Evolutionary conservation across 2,888 invertebrate genomes (phyloP).

Genomic region (Drosophila antonietae): DNA sequence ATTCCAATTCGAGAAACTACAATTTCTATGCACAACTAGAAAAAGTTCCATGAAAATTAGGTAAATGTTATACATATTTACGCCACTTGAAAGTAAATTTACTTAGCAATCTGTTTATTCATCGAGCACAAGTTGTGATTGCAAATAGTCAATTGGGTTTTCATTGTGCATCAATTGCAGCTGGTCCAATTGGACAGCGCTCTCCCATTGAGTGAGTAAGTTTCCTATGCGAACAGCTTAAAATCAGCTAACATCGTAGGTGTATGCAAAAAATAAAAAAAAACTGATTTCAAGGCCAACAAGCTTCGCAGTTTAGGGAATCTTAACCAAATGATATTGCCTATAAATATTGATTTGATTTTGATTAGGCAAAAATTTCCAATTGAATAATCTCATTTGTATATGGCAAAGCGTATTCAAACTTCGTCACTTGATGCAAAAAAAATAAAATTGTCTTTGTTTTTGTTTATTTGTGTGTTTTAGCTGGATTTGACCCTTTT

Average conservation of each 20-base stretch:
- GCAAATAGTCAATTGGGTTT: background rate
- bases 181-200: background rate
- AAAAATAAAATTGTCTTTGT: background rate
- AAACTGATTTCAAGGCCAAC: background rate
- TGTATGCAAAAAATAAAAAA: background rate
- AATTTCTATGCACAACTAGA: background rate
- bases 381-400: background rate
- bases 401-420: slow-evolving; percentile 1
- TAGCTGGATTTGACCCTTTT: slow-evolving; percentile 35
- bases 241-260: background rate
- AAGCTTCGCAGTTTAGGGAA: background rate
- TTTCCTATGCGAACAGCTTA: background rate
- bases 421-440: background rate
- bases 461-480: slow-evolving; percentile 33
- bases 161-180: background rate
- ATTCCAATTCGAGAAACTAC: too few relatives aligned
- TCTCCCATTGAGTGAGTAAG: background rate
- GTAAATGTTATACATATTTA: background rate
- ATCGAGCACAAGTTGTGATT: background rate
- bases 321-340: background rate
- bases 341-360: background rate
- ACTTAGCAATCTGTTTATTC: background rate
- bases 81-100: background rate
- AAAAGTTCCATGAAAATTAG: background rate
- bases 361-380: background rate